Conservation (phyloP, 2,797 vertebrate species). For the Cyprinella venusta region DNA sequence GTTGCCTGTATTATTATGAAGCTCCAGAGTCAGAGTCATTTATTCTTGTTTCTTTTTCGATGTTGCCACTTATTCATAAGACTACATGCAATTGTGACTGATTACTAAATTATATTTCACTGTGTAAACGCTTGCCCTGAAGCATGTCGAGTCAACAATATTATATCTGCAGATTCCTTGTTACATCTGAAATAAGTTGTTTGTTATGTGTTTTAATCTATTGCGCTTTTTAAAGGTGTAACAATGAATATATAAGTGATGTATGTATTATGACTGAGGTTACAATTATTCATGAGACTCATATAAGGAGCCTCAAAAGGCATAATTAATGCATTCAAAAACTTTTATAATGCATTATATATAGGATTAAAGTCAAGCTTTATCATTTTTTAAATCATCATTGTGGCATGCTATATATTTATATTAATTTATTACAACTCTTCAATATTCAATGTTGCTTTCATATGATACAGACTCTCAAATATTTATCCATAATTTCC, state of each 20-base stretch:
- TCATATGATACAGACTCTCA: not conserved
- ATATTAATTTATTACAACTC: not conserved
- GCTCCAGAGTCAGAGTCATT: conserved; percentile 45
- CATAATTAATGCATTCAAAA: not conserved
- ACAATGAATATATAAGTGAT: not conserved
- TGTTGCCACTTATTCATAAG: not conserved
- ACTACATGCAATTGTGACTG: conserved; percentile 5
- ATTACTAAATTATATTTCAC: conserved; percentile 9
- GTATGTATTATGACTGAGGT: not conserved
- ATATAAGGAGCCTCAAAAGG: not conserved
- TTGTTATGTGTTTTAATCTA: not conserved
- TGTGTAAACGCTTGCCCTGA: not conserved
- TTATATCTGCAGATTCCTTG: not conserved
- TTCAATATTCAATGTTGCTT: conserved; percentile 6
- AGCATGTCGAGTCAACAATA: not conserved
- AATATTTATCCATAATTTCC: conserved; percentile 14
- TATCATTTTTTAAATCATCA: not conserved
- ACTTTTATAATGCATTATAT: not conserved
- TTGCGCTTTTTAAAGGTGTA: not conserved
- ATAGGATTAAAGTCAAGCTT: not conserved
- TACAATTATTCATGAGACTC: not conserved
- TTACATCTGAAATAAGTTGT: not conserved
- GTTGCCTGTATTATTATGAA: not conserved
- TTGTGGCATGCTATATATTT: not conserved
- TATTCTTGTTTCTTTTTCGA: conserved; percentile 8